These are phyloP conservation scores for Aradophagus sp. DNA, from an alignment of 1,140 invertebrate species.

Conservation along the genomic window DNA sequence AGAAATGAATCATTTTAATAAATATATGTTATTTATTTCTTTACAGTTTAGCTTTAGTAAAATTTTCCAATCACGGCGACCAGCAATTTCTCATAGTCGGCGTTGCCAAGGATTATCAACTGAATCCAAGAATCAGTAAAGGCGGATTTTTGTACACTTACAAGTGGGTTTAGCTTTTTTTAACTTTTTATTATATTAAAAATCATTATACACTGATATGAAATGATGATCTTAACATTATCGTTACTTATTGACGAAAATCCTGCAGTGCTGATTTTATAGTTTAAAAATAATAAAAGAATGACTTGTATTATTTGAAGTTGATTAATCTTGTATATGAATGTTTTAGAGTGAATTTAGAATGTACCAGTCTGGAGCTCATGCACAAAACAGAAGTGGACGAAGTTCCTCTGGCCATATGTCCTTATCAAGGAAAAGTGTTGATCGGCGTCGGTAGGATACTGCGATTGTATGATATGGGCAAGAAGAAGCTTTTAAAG, in stretches of 20 bases:
- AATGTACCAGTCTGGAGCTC: conserved; percentile 88
- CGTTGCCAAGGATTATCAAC: conserved; percentile 90
- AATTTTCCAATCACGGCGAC: conserved; percentile 83
- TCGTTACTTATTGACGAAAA: conserved; percentile 66
- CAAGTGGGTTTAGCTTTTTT: conserved; percentile 73
- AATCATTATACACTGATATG: too few relatives aligned
- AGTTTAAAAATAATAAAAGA: conserved; percentile 5
- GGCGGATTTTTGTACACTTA: conserved; percentile 93
- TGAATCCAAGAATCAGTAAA: conserved; percentile 88
- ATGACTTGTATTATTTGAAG: conserved; percentile 9
- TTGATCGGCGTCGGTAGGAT: conserved; percentile 94
- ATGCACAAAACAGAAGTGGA: conserved; percentile 96
- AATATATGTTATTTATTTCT: conserved; percentile 15
- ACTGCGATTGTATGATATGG: conserved; percentile 96
- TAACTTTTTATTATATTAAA: background rate
- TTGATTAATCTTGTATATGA: too few relatives aligned
- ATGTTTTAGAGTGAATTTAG: conserved; percentile 77
- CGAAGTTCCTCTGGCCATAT: conserved; percentile 92
- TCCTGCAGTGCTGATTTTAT: conserved; percentile 72
- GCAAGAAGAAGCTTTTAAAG: conserved; percentile 95
- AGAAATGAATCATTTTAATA: too few relatives aligned
- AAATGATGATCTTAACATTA: conserved; percentile 67
- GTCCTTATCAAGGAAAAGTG: conserved; percentile 92
- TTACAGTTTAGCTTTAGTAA: conserved; percentile 81
- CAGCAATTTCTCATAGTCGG: conserved; percentile 88